Evolutionary conservation across 2,888 invertebrate genomes (phyloP).

Genomic region (Drosophila kambysellisi): DNA sequence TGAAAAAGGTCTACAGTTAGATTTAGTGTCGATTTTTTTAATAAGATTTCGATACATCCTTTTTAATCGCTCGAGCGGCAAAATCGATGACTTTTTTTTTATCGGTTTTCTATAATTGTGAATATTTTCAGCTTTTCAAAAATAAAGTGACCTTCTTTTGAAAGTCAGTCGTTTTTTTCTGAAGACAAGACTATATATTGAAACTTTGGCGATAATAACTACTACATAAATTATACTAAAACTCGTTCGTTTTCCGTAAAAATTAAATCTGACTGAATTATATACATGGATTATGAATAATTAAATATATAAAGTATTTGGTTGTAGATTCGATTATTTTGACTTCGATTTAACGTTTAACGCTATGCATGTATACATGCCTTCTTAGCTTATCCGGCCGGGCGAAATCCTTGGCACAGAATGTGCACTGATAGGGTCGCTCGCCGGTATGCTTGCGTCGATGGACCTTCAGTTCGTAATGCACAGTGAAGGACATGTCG

Average conservation of each 20-base stretch:
- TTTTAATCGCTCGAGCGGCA: not conserved
- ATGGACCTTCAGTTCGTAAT: conserved; percentile 88
- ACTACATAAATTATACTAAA: not conserved
- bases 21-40: not conserved
- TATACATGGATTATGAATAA: not conserved
- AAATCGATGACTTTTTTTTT: not conserved
- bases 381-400: conserved; percentile 85
- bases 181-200: not conserved
- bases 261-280: not conserved
- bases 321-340: not conserved
- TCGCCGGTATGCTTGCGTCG: conserved; percentile 88
- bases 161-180: not conserved
- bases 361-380: conserved; percentile 70
- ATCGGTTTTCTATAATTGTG: not conserved
- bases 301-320: conserved; percentile 13
- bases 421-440: conserved; percentile 86
- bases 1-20: not conserved
- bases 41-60: not conserved
- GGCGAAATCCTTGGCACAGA: conserved; percentile 86
- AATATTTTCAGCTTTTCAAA: not conserved
- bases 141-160: not conserved
- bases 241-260: not conserved
- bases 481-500: conserved; percentile 88
- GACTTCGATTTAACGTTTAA: conserved; percentile 46
- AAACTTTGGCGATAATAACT: not conserved